phyloP scores from a whole-genome alignment of 2,113 vertebrate species.

The Callocephalon fimbriatum region DNA sequence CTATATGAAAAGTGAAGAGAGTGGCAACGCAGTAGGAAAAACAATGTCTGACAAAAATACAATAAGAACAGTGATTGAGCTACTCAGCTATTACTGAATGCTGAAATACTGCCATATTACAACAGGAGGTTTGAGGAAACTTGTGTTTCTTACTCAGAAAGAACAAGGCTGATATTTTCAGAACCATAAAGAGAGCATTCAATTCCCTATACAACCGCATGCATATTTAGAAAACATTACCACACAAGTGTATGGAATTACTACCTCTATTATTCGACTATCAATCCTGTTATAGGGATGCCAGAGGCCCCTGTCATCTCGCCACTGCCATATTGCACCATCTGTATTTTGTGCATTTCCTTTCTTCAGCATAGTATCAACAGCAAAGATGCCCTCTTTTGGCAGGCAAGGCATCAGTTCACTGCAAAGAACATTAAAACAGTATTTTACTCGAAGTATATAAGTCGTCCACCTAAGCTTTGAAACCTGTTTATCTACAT shows the following conservation, averaged over 20 bases:
- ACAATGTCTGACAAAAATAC: background rate
- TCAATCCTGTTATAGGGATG: constrained; percentile 99
- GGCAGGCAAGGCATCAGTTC: constrained; percentile 99
- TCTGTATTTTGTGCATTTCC: constrained; percentile 97
- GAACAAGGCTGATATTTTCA: background rate
- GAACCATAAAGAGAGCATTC: background rate
- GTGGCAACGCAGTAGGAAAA: background rate
- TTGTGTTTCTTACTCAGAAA: background rate
- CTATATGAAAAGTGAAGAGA: background rate
- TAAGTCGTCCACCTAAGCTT: background rate
- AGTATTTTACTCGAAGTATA: constrained; percentile 31
- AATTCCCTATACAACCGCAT: background rate
- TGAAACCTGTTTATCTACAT: background rate
- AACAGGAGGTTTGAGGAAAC: background rate
- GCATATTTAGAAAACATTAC: background rate
- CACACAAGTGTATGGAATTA: constrained; percentile 21
- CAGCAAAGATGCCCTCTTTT: constrained; percentile 98
- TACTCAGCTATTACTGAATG: background rate
- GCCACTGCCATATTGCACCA: constrained; percentile 98
- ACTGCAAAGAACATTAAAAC: constrained; percentile 76
- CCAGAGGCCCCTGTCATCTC: constrained; percentile 97
- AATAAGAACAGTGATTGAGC: background rate
- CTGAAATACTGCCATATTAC: background rate
- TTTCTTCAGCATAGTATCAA: constrained; percentile 98
- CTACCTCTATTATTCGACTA: constrained; percentile 99